phyloP scores from a whole-genome alignment of 2,113 vertebrate genomes.

The Dendrocopos noguchii region DNA sequence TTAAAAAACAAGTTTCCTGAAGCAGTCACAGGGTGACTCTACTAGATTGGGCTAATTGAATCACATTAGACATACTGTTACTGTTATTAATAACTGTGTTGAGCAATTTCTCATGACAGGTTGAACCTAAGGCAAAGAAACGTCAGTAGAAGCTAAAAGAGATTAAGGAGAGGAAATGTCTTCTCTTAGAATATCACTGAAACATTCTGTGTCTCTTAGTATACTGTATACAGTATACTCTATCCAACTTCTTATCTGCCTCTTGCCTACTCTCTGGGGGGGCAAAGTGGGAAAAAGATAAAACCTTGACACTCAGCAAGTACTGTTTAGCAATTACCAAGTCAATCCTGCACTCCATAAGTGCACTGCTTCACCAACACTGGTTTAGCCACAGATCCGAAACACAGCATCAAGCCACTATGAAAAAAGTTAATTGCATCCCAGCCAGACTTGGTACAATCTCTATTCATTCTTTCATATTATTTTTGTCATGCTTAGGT shows the following conservation, averaged over 20 bases:
- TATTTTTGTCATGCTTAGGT: background rate
- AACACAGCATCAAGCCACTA: background rate
- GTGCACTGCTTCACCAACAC: background rate
- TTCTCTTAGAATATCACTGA: background rate
- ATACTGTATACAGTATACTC: too few species aligned
- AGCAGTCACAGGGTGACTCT: background rate
- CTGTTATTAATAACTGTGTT: background rate
- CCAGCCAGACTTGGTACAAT: background rate
- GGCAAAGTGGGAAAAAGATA: background rate
- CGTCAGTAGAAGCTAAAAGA: background rate
- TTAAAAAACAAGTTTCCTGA: background rate
- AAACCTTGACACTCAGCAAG: background rate
- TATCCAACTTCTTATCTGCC: background rate
- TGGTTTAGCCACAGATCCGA: background rate
- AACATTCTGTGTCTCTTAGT: background rate
- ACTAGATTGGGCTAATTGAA: conserved; percentile 28
- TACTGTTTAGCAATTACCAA: background rate
- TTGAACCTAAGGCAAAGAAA: conserved; percentile 1
- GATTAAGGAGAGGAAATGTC: background rate
- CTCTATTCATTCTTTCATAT: background rate
- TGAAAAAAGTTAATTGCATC: background rate
- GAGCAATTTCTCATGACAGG: conserved; percentile 11
- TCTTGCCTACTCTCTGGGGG: background rate
- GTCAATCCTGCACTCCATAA: background rate
- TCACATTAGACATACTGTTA: conserved; percentile 38